Evolutionary conservation across 2,888 invertebrate genomes (phyloP), one percentile per base, ranked within the genome.

Genomic region (Polymixis lichenea): DNA sequence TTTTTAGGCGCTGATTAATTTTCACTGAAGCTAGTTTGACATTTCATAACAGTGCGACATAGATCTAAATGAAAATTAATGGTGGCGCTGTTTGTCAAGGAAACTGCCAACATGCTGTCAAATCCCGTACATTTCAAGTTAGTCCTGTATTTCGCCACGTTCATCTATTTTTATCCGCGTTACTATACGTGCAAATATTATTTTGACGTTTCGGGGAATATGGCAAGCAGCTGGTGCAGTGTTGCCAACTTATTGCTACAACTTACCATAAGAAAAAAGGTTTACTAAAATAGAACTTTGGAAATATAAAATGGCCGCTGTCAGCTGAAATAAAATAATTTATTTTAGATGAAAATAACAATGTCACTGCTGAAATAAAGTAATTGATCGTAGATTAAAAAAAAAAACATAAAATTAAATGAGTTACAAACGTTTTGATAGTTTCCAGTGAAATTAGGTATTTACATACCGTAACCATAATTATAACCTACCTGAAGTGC

Each of bases 71-170:
- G 8, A 5, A 49, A 8, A 1, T 13, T 5, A 32, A 19, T n/a
- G 49, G 13, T 28, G n/a, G 70, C 70, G 70, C 64, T 65, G 64
- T n/a, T 49, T 49, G 49, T 49, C 49, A 49, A 49, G 19, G 32
- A n/a, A 65, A 13, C 49, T 28, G 9, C 32, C 49, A 6, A 49
- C n/a, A 62, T n/a, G 2, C 70, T 32, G 46, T 62, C 70, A 62
- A 70, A 32, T 62, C 8, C 46, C 28, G 46, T 70, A 62, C 13
- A 28, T 70, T 46, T 70, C 1, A 28, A 9, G 8, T 61, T 69
- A 60, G 43, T 69, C 46, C 28, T 46, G 1, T 9, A 3, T 32
- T 32, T 70, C 0, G 5, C n/a, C 46, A 49, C 46, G 22, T 46
- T 28, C 6, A 13, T 22, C 17, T 1, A 17, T 49, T 4, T 13